Conservation (phyloP, 1,140 invertebrate genomes). For the Aphelinus atriplicis region DNA sequence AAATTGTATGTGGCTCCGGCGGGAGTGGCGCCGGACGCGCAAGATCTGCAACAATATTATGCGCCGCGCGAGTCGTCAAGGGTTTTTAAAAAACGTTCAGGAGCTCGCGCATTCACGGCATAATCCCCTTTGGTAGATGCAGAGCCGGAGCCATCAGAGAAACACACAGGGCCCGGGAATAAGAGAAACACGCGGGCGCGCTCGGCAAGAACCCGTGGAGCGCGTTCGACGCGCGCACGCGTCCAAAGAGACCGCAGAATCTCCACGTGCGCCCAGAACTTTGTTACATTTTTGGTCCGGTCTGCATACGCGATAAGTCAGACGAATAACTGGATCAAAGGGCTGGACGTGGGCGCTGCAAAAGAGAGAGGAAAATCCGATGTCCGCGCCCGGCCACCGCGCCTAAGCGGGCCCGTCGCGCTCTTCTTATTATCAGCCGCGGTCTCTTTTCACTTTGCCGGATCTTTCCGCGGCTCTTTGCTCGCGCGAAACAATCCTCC, state of each 20-base stretch:
- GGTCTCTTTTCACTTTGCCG: constrained; percentile 27
- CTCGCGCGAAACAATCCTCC: background rate
- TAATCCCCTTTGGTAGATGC: constrained; percentile 38
- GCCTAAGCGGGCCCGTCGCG: background rate
- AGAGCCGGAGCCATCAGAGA: background rate
- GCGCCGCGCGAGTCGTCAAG: background rate
- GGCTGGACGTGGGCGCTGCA: constrained; percentile 43
- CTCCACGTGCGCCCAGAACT: constrained; percentile 52
- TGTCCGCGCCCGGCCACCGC: constrained; percentile 2
- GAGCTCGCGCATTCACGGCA: constrained; percentile 38
- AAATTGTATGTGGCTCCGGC: too few species aligned
- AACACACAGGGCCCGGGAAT: background rate
- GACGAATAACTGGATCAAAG: constrained; percentile 61
- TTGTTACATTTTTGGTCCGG: constrained; percentile 63
- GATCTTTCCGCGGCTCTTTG: constrained; percentile 7
- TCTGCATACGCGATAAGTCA: constrained; percentile 50
- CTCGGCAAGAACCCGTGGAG: constrained; percentile 42
- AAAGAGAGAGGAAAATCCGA: constrained; percentile 41
- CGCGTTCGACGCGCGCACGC: constrained; percentile 42
- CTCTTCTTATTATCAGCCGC: constrained; percentile 40
- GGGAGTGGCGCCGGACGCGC: background rate
- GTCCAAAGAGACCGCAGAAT: constrained; percentile 62
- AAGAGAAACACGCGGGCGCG: constrained; percentile 43
- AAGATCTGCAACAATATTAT: background rate
- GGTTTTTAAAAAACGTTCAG: constrained; percentile 35